Evolutionary conservation across 2,888 invertebrate species (phyloP).

Genomic region (Ernsta delagoae): DNA sequence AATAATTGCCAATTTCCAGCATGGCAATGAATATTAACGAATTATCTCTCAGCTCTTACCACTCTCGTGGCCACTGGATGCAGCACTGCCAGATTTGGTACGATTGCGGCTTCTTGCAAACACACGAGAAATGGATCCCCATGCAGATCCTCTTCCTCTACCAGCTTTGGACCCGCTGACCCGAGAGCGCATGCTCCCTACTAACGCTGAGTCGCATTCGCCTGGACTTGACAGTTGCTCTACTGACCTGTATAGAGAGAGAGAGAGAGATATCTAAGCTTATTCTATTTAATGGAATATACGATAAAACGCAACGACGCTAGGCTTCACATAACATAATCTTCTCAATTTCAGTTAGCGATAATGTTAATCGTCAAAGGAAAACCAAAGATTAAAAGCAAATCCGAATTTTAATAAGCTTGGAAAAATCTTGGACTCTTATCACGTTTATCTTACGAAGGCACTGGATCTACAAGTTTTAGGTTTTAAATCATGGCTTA

Average conservation of each 20-base stretch:
- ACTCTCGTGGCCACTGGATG: slow-evolving; percentile 88
- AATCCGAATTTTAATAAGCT: no score
- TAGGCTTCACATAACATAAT: not conserved
- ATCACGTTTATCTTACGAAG: no score
- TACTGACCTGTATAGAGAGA: slow-evolving; percentile 85
- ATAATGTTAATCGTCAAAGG: no score
- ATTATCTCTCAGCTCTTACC: slow-evolving; percentile 62
- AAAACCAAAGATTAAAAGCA: no score
- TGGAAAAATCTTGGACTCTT: no score
- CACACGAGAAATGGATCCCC: slow-evolving; percentile 96
- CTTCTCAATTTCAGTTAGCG: no score
- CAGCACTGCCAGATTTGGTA: slow-evolving; percentile 88
- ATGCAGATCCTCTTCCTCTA: slow-evolving; percentile 90
- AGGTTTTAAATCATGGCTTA: no score
- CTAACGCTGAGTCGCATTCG: slow-evolving; percentile 87
- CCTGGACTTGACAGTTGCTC: slow-evolving; percentile 93
- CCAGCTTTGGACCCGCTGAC: slow-evolving; percentile 71
- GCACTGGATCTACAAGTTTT: no score
- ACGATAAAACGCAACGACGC: no score
- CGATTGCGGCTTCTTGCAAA: slow-evolving; percentile 94
- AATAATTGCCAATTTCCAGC: no score
- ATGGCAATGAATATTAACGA: no score
- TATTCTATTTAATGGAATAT: not conserved
- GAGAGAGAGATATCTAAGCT: no score
- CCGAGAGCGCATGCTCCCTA: slow-evolving; percentile 74